Percentiles rank a stretch among this genome's conserved stretches.
These are phyloP conservation scores for Drosophila nr. fundita DNA, from an alignment of 2,888 invertebrate genomes.

Conservation along the genomic window DNA sequence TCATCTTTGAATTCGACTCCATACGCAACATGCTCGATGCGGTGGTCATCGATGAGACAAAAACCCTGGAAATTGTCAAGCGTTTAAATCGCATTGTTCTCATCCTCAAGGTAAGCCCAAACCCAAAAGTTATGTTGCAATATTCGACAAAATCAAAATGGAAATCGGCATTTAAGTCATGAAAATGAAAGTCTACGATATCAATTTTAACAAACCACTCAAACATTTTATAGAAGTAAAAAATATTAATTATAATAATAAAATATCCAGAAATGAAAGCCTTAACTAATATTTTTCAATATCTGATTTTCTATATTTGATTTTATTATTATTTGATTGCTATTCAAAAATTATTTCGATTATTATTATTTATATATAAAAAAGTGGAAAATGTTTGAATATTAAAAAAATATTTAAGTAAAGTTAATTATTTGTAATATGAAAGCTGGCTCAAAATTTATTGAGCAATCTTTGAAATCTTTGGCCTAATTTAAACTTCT, in stretches of 20 bases:
- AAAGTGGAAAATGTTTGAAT: neutral
- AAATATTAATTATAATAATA: too few relatives aligned
- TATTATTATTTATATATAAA: neutral
- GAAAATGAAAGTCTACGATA: neutral
- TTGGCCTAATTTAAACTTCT: neutral
- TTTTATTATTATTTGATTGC: neutral
- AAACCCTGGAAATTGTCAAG: slow-evolving; percentile 96
- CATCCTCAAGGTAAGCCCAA: slow-evolving; percentile 91
- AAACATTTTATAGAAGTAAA: too few relatives aligned
- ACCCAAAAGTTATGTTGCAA: neutral
- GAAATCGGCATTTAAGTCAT: neutral
- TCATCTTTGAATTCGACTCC: slow-evolving; percentile 98
- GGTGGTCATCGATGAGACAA: slow-evolving; percentile 93
- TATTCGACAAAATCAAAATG: neutral
- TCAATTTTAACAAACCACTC: too few relatives aligned
- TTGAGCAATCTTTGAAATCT: neutral
- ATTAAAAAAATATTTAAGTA: neutral
- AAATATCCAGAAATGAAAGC: too few relatives aligned
- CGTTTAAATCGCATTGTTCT: slow-evolving; percentile 95
- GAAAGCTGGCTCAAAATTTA: neutral
- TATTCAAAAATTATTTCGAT: neutral
- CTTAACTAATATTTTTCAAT: too few relatives aligned
- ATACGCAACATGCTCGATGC: slow-evolving; percentile 92
- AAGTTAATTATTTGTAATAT: neutral
- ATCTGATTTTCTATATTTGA: neutral